These are phyloP conservation scores for Chrysemys picta DNA, from an alignment of 2,113 vertebrate species.

Conservation along the genomic window DNA sequence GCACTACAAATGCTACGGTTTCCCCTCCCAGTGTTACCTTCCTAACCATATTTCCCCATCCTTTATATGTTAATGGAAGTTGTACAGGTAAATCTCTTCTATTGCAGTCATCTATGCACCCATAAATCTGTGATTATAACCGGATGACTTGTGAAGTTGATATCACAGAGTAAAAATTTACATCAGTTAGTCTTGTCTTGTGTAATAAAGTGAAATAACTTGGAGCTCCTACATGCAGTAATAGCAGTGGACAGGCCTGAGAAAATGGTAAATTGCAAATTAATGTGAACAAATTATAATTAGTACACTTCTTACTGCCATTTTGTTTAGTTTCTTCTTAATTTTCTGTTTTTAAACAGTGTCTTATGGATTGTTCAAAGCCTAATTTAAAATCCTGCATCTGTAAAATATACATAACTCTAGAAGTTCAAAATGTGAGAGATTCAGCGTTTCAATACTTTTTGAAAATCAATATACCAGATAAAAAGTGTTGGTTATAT, in stretches of 20 bases:
- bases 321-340: constrained; percentile 19
- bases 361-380: background rate
- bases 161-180: constrained; percentile 35
- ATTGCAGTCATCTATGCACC: background rate
- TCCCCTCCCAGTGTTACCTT: background rate
- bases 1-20: background rate
- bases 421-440: background rate
- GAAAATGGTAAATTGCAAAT: background rate
- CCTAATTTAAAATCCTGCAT: constrained; percentile 8
- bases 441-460: background rate
- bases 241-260: background rate
- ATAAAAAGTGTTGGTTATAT: background rate
- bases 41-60: background rate
- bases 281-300: constrained; percentile 9
- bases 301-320: background rate
- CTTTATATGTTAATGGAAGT: background rate
- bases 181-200: background rate
- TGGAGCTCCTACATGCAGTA: background rate
- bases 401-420: background rate
- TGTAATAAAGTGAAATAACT: constrained; percentile 37
- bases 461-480: background rate
- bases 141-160: background rate
- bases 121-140: background rate
- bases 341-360: background rate
- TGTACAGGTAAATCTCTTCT: background rate